Percentiles rank a stretch among this genome's conserved stretches.
Conservation (phyloP, 2,113 vertebrate genomes). For the Lepus timidus region DNA sequence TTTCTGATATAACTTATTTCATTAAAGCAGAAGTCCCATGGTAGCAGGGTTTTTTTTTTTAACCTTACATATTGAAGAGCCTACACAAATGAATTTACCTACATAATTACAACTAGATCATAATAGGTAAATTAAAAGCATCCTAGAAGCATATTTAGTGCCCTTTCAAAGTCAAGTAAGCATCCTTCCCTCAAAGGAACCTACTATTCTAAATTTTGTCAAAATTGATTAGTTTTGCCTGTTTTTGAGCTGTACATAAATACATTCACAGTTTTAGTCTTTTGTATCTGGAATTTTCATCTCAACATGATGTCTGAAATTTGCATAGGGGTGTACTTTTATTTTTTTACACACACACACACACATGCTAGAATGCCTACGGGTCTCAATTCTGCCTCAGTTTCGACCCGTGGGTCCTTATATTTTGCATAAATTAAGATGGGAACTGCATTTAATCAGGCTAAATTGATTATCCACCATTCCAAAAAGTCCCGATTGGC, state of each 20-base stretch:
- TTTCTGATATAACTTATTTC: not conserved
- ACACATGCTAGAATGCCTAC: constrained; percentile 65
- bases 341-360: not conserved
- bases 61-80: not conserved
- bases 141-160: not conserved
- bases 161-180: not conserved
- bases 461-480: constrained; percentile 82
- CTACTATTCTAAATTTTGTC: not conserved
- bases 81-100: not conserved
- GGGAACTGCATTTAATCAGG: constrained; percentile 83
- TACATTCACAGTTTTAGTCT: not conserved
- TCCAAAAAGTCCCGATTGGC: constrained; percentile 68
- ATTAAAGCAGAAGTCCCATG: not conserved
- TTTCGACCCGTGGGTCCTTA: constrained; percentile 72
- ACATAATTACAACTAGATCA: not conserved
- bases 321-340: not conserved
- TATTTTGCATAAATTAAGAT: constrained; percentile 81
- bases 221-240: not conserved
- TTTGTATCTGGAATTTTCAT: not conserved
- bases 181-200: not conserved
- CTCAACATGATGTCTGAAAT: not conserved
- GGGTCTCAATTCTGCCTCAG: constrained; percentile 66
- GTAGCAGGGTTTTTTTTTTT: not conserved
- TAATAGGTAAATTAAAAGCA: not conserved
- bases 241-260: not conserved